A percentile compares a stretch with the other conserved stretches of the same genome.
Evolutionary conservation across 2,888 invertebrate genomes (phyloP).

Genomic region (Rhagophthalmus giganteus): DNA sequence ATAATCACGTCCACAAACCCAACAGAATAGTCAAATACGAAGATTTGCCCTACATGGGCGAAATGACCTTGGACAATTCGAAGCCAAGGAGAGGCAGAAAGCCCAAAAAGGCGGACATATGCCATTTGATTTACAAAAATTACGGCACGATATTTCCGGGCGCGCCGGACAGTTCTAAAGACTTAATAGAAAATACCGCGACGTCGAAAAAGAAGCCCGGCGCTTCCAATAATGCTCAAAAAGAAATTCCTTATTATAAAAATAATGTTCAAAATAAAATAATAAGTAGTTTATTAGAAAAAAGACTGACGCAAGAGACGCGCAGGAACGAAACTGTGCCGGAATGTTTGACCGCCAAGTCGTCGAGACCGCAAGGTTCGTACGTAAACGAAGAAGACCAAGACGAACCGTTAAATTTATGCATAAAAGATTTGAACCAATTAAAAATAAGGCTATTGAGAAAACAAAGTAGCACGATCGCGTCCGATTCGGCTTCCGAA

Average conservation of each 20-base stretch:
- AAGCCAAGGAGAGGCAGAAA: conserved; percentile 85
- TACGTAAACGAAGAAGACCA: conserved; percentile 53
- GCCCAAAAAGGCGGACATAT: conserved; percentile 90
- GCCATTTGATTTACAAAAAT: conserved; percentile 88
- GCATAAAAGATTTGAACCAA: conserved; percentile 75
- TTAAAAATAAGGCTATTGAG: conserved; percentile 67
- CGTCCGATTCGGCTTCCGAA: conserved; percentile 57
- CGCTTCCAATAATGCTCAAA: conserved; percentile 16
- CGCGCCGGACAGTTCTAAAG: conserved; percentile 62
- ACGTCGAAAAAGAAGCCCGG: conserved; percentile 18
- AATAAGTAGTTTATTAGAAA: conserved; percentile 70
- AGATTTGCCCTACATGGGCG: conserved; percentile 90
- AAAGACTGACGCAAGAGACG: conserved; percentile 69
- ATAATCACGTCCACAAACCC: conserved; percentile 51
- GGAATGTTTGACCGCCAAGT: conserved; percentile 44
- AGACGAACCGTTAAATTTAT: conserved; percentile 82
- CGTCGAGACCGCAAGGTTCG: conserved; percentile 50
- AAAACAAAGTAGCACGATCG: conserved; percentile 66
- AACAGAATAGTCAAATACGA: conserved; percentile 70
- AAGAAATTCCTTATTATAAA: conserved; percentile 52
- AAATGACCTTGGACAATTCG: conserved; percentile 86
- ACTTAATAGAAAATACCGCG: conserved; percentile 57
- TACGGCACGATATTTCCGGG: conserved; percentile 85
- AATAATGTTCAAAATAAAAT: conserved; percentile 70
- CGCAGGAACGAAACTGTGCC: conserved; percentile 47